These are phyloP conservation scores for Linurgus olivaceus DNA, from an alignment of 2,797 vertebrate species.

Conservation along the genomic window DNA sequence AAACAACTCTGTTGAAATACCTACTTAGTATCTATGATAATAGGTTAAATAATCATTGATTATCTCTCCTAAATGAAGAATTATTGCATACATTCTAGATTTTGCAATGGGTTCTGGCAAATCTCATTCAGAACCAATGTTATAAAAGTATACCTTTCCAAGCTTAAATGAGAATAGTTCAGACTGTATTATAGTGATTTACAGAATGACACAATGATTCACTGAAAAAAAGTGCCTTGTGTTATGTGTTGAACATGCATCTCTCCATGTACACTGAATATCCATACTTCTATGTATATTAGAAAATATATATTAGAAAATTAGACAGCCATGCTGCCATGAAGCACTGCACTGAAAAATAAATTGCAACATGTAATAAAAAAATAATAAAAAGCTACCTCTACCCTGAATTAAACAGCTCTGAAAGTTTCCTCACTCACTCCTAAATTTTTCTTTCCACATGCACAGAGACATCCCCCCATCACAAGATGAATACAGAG, in stretches of 20 bases:
- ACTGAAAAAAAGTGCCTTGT: neutral
- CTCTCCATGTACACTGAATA: neutral
- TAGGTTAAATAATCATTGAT: slow-evolving; percentile 56
- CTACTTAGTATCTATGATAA: slow-evolving; percentile 40
- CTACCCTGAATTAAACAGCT: neutral
- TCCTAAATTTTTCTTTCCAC: neutral
- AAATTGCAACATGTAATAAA: neutral
- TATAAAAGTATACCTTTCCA: neutral
- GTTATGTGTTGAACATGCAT: neutral
- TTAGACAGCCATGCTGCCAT: neutral
- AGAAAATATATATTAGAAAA: neutral
- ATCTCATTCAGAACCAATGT: neutral
- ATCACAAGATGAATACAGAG: neutral
- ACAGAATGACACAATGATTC: neutral
- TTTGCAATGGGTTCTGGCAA: slow-evolving; percentile 33
- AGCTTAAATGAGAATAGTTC: neutral
- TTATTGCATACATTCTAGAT: neutral
- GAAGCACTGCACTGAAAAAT: neutral
- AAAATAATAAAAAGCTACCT: neutral
- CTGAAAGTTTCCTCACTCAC: neutral
- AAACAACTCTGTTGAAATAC: slow-evolving; percentile 51
- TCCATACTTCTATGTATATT: neutral
- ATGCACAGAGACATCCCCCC: neutral
- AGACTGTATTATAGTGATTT: neutral
- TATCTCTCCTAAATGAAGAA: slow-evolving; percentile 53